A percentile compares a stretch with the other conserved stretches of the same genome.
These are phyloP conservation scores for Athene cunicularia DNA, from an alignment of 2,113 vertebrate genomes.

Conservation along the genomic window DNA sequence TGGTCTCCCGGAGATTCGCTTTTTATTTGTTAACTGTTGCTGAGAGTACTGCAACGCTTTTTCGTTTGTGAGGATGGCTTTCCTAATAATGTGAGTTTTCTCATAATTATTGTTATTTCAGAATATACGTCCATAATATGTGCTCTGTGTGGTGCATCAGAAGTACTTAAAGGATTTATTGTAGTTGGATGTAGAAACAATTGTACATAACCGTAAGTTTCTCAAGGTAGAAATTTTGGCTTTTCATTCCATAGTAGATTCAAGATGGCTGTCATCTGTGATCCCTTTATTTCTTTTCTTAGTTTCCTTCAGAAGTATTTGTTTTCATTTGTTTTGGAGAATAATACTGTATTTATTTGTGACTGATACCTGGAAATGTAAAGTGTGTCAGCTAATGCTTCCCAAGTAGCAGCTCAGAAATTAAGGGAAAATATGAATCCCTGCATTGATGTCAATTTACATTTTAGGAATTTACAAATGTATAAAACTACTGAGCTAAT, in stretches of 20 bases:
- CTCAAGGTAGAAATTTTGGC: background rate
- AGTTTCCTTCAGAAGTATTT: constrained; percentile 39
- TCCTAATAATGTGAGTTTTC: background rate
- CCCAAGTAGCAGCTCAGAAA: constrained; percentile 24
- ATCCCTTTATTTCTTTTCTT: constrained; percentile 9
- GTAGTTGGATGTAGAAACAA: background rate
- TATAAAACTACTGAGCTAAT: constrained; percentile 11
- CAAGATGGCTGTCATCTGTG: background rate
- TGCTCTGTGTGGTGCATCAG: background rate
- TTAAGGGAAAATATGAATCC: background rate
- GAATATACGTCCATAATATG: background rate
- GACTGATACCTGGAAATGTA: constrained; percentile 39
- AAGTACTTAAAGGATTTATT: background rate
- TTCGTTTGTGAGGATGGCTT: background rate
- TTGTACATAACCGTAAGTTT: background rate
- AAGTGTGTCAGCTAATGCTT: constrained; percentile 28
- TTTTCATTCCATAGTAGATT: background rate
- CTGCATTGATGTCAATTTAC: background rate
- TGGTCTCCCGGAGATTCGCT: background rate
- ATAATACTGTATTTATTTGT: constrained; percentile 56
- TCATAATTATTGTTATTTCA: constrained; percentile 5
- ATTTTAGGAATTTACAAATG: constrained; percentile 36
- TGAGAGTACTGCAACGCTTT: background rate
- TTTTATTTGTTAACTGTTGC: background rate
- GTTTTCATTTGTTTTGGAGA: constrained; percentile 42